A percentile compares a stretch with the other conserved stretches of the same genome.
phyloP scores from a whole-genome alignment of 2,113 vertebrate species.

The Ahaetulla prasina region DNA sequence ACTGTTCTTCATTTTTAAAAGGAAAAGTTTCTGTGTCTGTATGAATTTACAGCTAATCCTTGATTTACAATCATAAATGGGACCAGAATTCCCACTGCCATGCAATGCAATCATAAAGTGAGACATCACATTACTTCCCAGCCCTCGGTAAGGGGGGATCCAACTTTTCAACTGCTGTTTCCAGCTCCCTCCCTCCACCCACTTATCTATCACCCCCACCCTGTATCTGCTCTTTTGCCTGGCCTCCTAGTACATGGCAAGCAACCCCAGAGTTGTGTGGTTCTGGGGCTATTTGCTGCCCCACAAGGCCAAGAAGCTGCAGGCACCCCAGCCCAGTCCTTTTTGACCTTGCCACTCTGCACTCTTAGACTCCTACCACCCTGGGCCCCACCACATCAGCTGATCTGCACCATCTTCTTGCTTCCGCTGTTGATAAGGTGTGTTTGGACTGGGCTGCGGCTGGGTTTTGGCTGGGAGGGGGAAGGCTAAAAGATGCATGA shows the following conservation, averaged over 20 bases:
- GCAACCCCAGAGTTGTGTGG: background rate
- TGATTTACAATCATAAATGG: background rate
- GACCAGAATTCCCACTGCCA: background rate
- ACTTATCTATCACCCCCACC: background rate
- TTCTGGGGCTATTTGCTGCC: too few species aligned
- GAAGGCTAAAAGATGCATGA: background rate
- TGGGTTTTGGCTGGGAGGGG: background rate
- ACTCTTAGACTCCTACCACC: background rate
- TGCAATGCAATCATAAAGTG: background rate
- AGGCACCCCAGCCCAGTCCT: background rate
- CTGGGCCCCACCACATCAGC: background rate
- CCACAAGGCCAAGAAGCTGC: background rate
- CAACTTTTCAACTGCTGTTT: background rate
- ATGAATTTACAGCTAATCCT: background rate
- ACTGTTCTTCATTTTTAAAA: background rate
- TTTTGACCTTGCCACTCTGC: background rate
- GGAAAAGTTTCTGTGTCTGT: background rate
- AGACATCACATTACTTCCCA: background rate
- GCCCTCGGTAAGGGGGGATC: background rate
- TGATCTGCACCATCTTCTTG: background rate
- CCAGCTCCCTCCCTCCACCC: background rate
- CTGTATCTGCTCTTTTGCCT: background rate
- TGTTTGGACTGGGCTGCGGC: background rate
- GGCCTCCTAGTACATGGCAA: background rate
- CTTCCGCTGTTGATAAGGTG: background rate